Conservation (phyloP, 2,113 vertebrate genomes). For the Bujurquina vittata region DNA sequence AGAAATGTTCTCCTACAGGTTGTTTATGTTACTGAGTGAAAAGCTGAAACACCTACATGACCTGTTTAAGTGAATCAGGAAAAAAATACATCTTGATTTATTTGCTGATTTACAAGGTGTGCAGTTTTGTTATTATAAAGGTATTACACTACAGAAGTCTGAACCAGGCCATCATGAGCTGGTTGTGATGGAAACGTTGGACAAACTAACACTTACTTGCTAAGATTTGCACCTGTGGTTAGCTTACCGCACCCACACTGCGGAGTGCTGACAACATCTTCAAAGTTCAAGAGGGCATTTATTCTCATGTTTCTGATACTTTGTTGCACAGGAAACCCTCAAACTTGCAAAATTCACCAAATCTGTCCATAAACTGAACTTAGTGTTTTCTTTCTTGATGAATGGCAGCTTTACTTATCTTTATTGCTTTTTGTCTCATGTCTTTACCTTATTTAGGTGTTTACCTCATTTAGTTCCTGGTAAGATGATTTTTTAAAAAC, state of each 20-base stretch:
- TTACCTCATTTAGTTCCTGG: too few relatives aligned
- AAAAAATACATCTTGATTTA: neutral
- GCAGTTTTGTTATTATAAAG: neutral
- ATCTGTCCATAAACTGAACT: neutral
- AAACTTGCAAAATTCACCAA: neutral
- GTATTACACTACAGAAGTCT: too few relatives aligned
- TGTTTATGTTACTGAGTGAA: neutral
- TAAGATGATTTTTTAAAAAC: too few relatives aligned
- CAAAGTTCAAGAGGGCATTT: neutral
- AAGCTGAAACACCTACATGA: neutral
- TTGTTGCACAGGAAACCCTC: neutral
- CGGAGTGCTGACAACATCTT: neutral
- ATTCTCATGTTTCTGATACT: neutral
- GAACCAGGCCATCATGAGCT: too few relatives aligned
- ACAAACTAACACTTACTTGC: constrained; percentile 7
- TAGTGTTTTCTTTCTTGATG: neutral
- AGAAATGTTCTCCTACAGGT: neutral
- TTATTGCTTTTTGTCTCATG: neutral
- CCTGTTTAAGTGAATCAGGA: neutral
- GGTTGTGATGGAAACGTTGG: too few relatives aligned
- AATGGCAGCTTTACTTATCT: neutral
- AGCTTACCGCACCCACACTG: neutral
- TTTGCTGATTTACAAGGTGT: neutral
- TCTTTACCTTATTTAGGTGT: neutral
- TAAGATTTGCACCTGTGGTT: constrained; percentile 26